Evolutionary conservation across 2,797 vertebrate species (phyloP), one percentile per base, ranked within the genome.

Genomic region (Enteromius fasciolatus): DNA sequence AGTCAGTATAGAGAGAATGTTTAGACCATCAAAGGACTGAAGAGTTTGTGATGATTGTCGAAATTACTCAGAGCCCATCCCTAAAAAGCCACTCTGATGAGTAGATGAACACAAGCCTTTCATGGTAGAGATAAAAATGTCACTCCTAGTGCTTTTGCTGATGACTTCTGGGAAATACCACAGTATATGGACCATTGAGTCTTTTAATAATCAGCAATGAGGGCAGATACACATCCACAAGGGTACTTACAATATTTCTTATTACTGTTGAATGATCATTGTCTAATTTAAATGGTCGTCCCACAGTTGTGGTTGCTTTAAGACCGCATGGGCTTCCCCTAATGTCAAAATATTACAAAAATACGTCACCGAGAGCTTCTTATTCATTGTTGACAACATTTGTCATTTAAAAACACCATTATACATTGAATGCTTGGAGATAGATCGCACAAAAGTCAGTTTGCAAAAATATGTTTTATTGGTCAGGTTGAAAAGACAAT

Each of bases 151-250:
- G 48, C 23, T 74, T 52, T 64, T 36, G 39, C 59, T 17, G 39
- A 81, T 36, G 6, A 54, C 50, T 76, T 84, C 67, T 83, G 70
- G 80, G 80, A 85, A 84, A 86, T 54, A 81, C 76, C 46, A 3
- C 67, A 46, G 68, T 75, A 78, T 57, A 82, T 82, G 70, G 76
- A 41, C 76, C 75, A 80, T 11, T 36, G 57, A 76, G 61, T n/a
- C 28, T 78, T 78, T 81, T 2, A 57, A 78, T 85, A 83, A 85
- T 75, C 63, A 18, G 66, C 39, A 78, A 31, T 20, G 10, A 63
- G 75, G 39, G 36, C 15, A 3, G 61, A 73, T 80, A 33, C 73
- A 67, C 59, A 81, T 64, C 5, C 67, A 69, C 61, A 83, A 50
- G 67, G 48, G 39, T 44, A 76, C 57, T 76, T 57, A 74, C 46